These are phyloP conservation scores for Lasioglossum baleicum DNA, from an alignment of 1,140 invertebrate genomes.

Conservation along the genomic window DNA sequence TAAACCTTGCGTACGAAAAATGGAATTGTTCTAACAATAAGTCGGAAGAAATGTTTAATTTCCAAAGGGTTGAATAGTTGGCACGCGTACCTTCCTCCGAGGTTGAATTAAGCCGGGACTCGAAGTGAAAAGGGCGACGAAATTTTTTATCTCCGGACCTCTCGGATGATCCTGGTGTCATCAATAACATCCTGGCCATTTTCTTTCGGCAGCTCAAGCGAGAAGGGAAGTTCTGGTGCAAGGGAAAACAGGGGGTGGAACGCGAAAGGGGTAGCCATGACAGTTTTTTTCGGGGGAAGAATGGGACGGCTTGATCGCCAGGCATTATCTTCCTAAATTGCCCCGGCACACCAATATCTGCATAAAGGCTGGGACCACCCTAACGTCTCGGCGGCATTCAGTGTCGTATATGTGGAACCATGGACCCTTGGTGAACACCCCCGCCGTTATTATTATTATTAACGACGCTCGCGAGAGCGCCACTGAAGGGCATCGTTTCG, in stretches of 20 bases:
- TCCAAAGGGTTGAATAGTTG: too few species aligned
- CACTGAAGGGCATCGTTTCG: not conserved
- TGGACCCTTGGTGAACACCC: slow-evolving; percentile 26
- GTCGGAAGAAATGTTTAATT: too few species aligned
- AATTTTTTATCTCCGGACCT: slow-evolving; percentile 22
- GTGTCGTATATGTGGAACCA: slow-evolving; percentile 29
- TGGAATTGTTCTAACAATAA: too few species aligned
- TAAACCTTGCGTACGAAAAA: too few species aligned
- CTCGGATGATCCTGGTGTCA: slow-evolving; percentile 43
- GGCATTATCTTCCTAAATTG: slow-evolving; percentile 73
- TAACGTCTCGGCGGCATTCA: slow-evolving; percentile 28
- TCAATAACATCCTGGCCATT: slow-evolving; percentile 68
- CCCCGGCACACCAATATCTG: slow-evolving; percentile 46
- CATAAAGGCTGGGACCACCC: slow-evolving; percentile 48
- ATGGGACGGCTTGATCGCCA: slow-evolving; percentile 53
- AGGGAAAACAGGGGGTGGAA: not conserved
- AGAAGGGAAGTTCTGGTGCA: slow-evolving; percentile 5
- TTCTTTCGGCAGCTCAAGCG: slow-evolving; percentile 46
- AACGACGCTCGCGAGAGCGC: slow-evolving; percentile 36
- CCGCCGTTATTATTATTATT: slow-evolving; percentile 54
- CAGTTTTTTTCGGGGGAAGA: slow-evolving; percentile 44
- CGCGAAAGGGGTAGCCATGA: not conserved
- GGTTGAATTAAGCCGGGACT: slow-evolving; percentile 14
- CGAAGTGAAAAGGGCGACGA: slow-evolving; percentile 19
- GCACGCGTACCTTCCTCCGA: slow-evolving; percentile 5